Base-by-base conservation (phyloP, 2,113 vertebrate species). In the Dermatemys mawii region DNA sequence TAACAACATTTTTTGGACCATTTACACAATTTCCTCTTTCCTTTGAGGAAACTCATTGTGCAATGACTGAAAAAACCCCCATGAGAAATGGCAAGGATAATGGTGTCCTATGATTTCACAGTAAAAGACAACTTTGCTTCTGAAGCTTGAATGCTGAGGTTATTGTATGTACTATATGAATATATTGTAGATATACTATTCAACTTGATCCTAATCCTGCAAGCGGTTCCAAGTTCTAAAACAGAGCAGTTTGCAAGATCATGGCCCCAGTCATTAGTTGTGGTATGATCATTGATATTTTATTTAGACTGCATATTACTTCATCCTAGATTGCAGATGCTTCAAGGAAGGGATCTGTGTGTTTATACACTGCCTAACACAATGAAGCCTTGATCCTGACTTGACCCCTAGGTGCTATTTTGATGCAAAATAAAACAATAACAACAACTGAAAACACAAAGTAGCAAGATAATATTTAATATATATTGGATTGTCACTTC, bases 51-150 rank as follows among this genome's bases (percentile, higher is more conserved):
- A 79, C 32, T 85, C 63, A 79, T 81, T 88, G 86, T 93, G 38
- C 92, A 91, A 76, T 89, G 79, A 91, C 86, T 48, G 53, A 73
- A 27, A 60, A 92, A 95, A 97, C 91, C n/a, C n/a, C n/a, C 80
- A 73, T 86, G 38, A 55, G 51, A 95, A 63, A 78, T 90, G 88
- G 76, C 91, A 96, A 95, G 82, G 91, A 82, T 87, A 5, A 70
- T 0, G 2, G 24, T 90, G 88, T 94, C 94, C 93, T 92, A 96
- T 82, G 51, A 46, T 78, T 96, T 96, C 94, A 91, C 63, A 87
- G 55, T 87, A 92, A 60, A 95, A 94, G 54, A 87, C 91, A 90
- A 95, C 90, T 17, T 67, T 3, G 90, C 81, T 8, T 96, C 91
- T 91, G 90, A 93, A 92, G 89, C 27, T 14, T 87, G 81, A 96